Percentiles rank a stretch among this genome's conserved stretches.
Evolutionary conservation across 2,888 invertebrate species (phyloP).

Genomic region (Corythucha ciliata): DNA sequence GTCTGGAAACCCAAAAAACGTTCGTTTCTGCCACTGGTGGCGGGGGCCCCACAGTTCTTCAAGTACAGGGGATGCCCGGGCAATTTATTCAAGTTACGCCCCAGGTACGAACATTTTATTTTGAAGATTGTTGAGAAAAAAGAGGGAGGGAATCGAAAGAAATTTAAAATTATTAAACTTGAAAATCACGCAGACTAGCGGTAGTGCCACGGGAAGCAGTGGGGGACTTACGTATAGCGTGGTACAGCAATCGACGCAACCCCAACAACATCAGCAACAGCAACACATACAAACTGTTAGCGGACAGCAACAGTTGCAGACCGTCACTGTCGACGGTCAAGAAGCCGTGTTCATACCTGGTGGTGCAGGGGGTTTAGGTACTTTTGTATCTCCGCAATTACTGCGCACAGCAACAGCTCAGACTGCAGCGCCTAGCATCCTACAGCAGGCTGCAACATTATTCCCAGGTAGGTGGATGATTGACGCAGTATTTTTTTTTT

Average conservation of each 20-base stretch:
- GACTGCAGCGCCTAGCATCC: conserved; percentile 16
- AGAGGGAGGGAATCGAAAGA: too few species aligned
- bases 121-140: too few species aligned
- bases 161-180: too few species aligned
- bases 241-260: conserved; percentile 57
- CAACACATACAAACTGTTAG: neutral
- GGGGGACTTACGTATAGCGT: conserved; percentile 19
- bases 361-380: conserved; percentile 47
- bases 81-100: conserved; percentile 48
- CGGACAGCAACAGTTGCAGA: conserved; percentile 54
- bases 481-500: too few species aligned
- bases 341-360: conserved; percentile 87
- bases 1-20: conserved; percentile 30
- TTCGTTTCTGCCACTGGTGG: conserved; percentile 26
- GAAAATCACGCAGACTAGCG: too few species aligned
- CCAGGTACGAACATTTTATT: too few species aligned
- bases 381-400: conserved; percentile 40
- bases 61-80: conserved; percentile 46
- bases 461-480: conserved; percentile 20
- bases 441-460: conserved; percentile 16
- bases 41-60: conserved; percentile 40
- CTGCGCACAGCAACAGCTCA: conserved; percentile 11
- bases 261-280: too few species aligned
- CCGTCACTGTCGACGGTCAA: conserved; percentile 85
- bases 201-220: conserved; percentile 19